Evolutionary conservation across 2,113 vertebrate species (phyloP), one percentile per base, ranked within the genome.

Genomic region (Sturnira hondurensis): DNA sequence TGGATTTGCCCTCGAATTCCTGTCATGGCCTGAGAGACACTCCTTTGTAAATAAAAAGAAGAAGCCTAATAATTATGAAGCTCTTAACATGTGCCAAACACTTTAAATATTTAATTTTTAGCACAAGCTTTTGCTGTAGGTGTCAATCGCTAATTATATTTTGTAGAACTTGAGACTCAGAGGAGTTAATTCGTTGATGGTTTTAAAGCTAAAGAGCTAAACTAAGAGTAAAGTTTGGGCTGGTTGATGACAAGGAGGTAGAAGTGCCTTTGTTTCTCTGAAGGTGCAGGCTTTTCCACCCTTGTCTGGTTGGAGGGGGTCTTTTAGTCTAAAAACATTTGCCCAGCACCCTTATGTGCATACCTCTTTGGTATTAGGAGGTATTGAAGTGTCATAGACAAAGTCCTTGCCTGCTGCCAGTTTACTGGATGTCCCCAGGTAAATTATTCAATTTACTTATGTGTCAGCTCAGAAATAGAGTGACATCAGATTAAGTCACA

Each of bases 381-480:
- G 28, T 26, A 43, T 31, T 15, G 26, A 78, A 14, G 5, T 67
- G 89, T 88, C 73, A 41, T n/a, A 84, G 61, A 74, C 41, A 56
- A 73, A 86, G 74, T 63, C 56, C 50, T 89, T 82, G 36, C 36
- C 41, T 78, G 45, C 45, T 91, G 63, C 70, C 61, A 86, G 65
- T 92, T 92, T n/a, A 89, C n/a, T 80, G 41, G 61, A 58, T 61
- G 85, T 86, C 73, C 95, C 12, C 52, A 87, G 93, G 82, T 71
- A n/a, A 94, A 54, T 77, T 91, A 91, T 91, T 96, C 82, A 88
- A 5, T 45, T 52, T 85, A 67, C 76, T 93, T 86, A 71, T 76
- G 43, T 96, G 67, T 94, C 82, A 94, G 67, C 12, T 96, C 13
- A 82, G 85, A 94, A 92, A 90, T 15, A 17, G 68, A 87, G 61